Conservation (phyloP, 2,888 invertebrate genomes). For the Pinctada fucata region DNA sequence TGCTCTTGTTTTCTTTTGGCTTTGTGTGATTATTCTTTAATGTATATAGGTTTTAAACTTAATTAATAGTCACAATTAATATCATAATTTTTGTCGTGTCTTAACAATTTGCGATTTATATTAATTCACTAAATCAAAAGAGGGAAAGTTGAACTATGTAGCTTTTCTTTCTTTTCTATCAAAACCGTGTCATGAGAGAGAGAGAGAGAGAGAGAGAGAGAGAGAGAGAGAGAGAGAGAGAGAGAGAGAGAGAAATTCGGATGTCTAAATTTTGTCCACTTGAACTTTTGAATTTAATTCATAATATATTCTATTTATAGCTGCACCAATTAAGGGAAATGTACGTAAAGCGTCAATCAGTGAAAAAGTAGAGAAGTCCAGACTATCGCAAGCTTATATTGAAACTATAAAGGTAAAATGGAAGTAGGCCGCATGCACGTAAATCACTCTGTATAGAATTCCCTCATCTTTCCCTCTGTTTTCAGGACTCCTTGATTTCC, state of each 20-base stretch:
- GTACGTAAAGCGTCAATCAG: constrained; percentile 43
- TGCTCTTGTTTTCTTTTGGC: too few species aligned
- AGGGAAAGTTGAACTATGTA: too few species aligned
- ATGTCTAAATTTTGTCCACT: background rate
- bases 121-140: too few species aligned
- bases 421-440: constrained; percentile 15
- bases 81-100: too few species aligned
- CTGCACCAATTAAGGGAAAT: constrained; percentile 40
- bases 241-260: background rate
- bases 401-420: constrained; percentile 42
- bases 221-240: too few species aligned
- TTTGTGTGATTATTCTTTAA: too few species aligned
- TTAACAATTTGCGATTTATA: too few species aligned
- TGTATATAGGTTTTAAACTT: too few species aligned
- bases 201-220: too few species aligned
- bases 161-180: too few species aligned
- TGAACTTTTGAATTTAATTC: background rate
- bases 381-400: constrained; percentile 42
- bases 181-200: background rate
- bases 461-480: constrained; percentile 13
- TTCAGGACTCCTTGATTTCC: constrained; percentile 8
- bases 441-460: background rate
- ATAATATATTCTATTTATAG: constrained; percentile 26
- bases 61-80: too few species aligned
- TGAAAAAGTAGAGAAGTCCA: constrained; percentile 44